phyloP scores from a whole-genome alignment of 1,140 invertebrate species.

The Scaptomyza montana region DNA sequence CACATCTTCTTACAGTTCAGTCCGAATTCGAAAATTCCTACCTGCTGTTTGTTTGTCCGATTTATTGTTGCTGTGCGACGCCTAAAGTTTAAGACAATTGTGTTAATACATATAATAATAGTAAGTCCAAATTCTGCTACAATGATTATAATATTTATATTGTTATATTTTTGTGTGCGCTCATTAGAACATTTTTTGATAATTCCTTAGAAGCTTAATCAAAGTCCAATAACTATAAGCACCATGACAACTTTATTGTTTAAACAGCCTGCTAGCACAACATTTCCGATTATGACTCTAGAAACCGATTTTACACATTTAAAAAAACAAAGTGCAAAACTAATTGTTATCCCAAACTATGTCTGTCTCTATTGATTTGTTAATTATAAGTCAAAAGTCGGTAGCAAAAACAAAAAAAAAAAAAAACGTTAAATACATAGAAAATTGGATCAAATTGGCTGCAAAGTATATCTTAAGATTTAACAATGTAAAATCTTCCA shows the following conservation, averaged over 20 bases:
- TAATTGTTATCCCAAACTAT: conserved; percentile 40
- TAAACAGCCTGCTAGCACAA: conserved; percentile 33
- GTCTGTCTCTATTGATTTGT: conserved; percentile 26
- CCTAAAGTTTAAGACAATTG: conserved; percentile 61
- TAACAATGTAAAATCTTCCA: conserved; percentile 24
- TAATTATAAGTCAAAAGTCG: conserved; percentile 52
- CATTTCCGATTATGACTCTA: conserved; percentile 22
- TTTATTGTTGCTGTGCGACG: conserved; percentile 78
- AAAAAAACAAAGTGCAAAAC: not conserved
- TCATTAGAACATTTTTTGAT: conserved; percentile 33
- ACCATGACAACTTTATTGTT: conserved; percentile 42
- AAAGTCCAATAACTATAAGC: conserved; percentile 14
- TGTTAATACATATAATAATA: conserved; percentile 59
- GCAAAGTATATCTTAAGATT: conserved; percentile 23
- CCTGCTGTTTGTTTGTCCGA: conserved; percentile 76
- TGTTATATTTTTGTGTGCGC: conserved; percentile 49
- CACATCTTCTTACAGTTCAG: conserved; percentile 65
- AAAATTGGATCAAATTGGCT: conserved; percentile 38
- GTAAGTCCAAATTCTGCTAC: conserved; percentile 50
- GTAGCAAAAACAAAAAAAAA: conserved; percentile 20
- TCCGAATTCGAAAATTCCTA: conserved; percentile 65
- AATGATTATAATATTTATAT: conserved; percentile 49
- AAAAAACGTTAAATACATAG: conserved; percentile 48
- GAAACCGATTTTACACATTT: conserved; percentile 53
- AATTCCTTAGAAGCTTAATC: conserved; percentile 18